Evolutionary conservation across 2,888 invertebrate genomes (phyloP), one percentile per base, ranked within the genome.

Genomic region (Carpatolechia fugitivella): DNA sequence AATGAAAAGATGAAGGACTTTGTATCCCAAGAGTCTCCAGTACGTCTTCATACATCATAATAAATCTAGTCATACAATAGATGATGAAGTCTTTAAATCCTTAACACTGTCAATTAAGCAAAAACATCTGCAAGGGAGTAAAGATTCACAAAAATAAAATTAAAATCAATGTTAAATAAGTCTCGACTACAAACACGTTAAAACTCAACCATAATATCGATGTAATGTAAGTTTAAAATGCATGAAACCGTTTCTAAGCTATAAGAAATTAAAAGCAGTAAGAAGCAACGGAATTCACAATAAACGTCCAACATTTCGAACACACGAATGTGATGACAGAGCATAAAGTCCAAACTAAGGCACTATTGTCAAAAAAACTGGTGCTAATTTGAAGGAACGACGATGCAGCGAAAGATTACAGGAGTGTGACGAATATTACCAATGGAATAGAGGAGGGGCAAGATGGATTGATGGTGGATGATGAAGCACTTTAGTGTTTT

Each of bases 401-500:
- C 18, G 18, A 18, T 20, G 40, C 40, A 41, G 14, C 10, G 18
- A 16, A 18, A 11, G 16, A 41, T 41, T 20, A 11, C 76, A 78
- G 69, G 65, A 40, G 29, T 72, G 79, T 79, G 76, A 75, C 84
- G 78, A 81, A 78, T 78, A 67, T 62, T 59, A 70, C 65, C 24
- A 74, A 76, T 74, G 72, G 77, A 76, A 72, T 70, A 72, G 72
- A 74, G 83, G 74, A 70, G 67, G 61, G 60, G 53, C 56, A 59
- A 76, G 80, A 83, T 83, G 83, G 78, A 87, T 85, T 72, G 63
- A 70, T 61, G 60, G 59, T 36, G 63, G 63, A 65, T 87, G 86
- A 87, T 70, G 74, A 62, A 61, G 81, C 83, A 62, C 57, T 44
- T 29, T 44, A 24, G 29, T 44, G 33, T 33, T 33, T 11, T 33